Evolutionary conservation across 2,888 invertebrate species (phyloP).

Genomic region (Caenorhabditis becei): DNA sequence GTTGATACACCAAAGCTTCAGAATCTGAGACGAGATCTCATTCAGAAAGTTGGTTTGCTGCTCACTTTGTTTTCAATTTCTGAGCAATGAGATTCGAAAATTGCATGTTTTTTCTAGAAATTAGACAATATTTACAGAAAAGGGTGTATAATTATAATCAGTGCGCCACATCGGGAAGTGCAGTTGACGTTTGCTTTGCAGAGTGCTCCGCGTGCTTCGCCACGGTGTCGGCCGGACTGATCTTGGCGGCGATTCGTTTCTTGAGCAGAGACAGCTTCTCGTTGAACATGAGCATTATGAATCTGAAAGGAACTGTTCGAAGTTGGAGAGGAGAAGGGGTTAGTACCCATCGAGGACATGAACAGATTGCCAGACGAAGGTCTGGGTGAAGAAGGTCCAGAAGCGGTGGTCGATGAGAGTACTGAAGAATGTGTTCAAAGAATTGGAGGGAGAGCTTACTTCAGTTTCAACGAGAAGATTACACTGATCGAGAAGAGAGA

Average conservation of each 20-base stretch:
- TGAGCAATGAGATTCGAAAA: not conserved
- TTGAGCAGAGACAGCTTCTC: constrained; percentile 8
- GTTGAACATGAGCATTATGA: constrained; percentile 30
- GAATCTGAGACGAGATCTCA: too few species aligned
- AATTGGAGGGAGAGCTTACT: constrained; percentile 1
- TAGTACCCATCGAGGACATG: constrained; percentile 37
- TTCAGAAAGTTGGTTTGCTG: too few species aligned
- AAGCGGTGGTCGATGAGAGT: constrained; percentile 15
- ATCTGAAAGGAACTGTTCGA: constrained; percentile 5
- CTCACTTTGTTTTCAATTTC: not conserved
- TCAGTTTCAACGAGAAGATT: constrained; percentile 21
- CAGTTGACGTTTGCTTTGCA: not conserved
- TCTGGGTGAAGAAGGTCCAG: constrained; percentile 30
- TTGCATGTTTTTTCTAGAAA: not conserved
- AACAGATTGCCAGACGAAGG: constrained; percentile 5
- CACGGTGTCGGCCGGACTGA: constrained; percentile 3
- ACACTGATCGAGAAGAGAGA: constrained; percentile 35
- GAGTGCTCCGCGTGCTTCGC: constrained; percentile 3
- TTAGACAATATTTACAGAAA: not conserved
- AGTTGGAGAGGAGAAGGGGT: not conserved
- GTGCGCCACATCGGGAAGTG: not conserved
- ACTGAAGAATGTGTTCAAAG: constrained; percentile 3
- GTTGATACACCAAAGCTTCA: too few species aligned
- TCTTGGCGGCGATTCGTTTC: not conserved
- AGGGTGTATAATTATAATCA: not conserved